phyloP scores from a whole-genome alignment of 2,797 vertebrate species.

The Aeoliscus strigatus region DNA sequence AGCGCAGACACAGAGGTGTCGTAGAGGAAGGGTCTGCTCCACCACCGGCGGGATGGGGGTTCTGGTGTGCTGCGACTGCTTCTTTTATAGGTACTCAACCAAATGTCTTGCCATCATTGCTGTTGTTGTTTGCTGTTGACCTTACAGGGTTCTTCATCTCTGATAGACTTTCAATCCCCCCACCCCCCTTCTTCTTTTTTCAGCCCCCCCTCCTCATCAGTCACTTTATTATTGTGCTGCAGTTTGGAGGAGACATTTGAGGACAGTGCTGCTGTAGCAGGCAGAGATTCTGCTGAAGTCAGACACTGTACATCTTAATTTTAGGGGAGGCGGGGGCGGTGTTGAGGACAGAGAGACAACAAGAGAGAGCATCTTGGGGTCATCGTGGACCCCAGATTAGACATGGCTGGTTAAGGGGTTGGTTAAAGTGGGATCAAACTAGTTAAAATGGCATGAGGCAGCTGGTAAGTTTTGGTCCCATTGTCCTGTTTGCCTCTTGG shows the following conservation, averaged over 20 bases:
- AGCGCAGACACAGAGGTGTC: constrained; percentile 27
- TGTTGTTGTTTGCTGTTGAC: constrained; percentile 14
- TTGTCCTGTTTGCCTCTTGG: constrained; percentile 36
- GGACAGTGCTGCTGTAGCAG: constrained; percentile 58
- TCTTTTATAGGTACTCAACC: constrained; percentile 80
- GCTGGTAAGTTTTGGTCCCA: constrained; percentile 24
- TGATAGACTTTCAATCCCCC: constrained; percentile 8
- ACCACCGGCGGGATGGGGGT: constrained; percentile 75
- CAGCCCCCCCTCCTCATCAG: constrained; percentile 1
- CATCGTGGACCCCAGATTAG: constrained; percentile 3
- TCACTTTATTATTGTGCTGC: constrained; percentile 46
- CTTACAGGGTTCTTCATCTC: constrained; percentile 4
- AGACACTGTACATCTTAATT: constrained; percentile 37
- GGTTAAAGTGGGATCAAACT: constrained; percentile 5
- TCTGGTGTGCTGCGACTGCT: constrained; percentile 83
- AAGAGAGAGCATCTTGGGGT: constrained; percentile 30
- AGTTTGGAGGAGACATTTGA: constrained; percentile 61
- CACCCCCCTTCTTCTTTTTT: background rate
- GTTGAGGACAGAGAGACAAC: constrained; percentile 27
- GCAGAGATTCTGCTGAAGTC: constrained; percentile 63
- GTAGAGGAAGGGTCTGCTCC: constrained; percentile 28
- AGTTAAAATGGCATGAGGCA: constrained; percentile 18
- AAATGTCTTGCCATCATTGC: constrained; percentile 10
- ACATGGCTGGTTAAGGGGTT: constrained; percentile 17
- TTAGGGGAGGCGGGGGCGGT: constrained; percentile 22